Conservation (phyloP, 2,113 vertebrate species). For the Onychorhynchus coronatus region DNA sequence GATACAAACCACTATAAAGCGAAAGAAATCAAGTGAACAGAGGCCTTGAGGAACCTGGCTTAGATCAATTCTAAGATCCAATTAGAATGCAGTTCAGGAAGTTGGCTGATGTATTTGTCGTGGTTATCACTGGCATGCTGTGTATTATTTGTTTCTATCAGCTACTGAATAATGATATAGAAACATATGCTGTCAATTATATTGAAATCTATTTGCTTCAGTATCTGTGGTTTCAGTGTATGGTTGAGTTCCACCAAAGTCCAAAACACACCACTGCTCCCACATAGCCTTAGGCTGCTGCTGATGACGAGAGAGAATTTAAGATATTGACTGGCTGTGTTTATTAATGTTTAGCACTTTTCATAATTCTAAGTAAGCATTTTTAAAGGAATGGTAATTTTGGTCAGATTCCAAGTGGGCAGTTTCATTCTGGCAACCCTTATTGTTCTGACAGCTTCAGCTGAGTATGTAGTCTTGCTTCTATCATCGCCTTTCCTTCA, state of each 20-base stretch:
- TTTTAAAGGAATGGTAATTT: slow-evolving; percentile 28
- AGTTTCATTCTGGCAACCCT: slow-evolving; percentile 41
- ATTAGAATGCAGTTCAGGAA: slow-evolving; percentile 56
- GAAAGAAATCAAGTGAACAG: neutral
- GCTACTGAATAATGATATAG: slow-evolving; percentile 44
- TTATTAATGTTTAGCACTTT: slow-evolving; percentile 40
- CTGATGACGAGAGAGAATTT: neutral
- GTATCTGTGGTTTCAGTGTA: neutral
- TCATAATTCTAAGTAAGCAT: slow-evolving; percentile 16
- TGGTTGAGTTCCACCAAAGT: neutral
- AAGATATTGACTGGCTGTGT: neutral
- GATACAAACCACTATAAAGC: neutral
- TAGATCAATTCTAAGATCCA: neutral
- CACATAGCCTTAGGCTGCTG: neutral
- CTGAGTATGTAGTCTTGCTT: slow-evolving; percentile 25
- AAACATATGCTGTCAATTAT: slow-evolving; percentile 56
- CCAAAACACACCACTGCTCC: neutral
- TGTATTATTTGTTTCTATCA: slow-evolving; percentile 57
- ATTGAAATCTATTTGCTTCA: slow-evolving; percentile 32
- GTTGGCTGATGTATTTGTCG: slow-evolving; percentile 18
- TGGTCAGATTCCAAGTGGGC: slow-evolving; percentile 29
- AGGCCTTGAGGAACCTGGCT: neutral
- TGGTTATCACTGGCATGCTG: slow-evolving; percentile 34
- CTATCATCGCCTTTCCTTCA: slow-evolving; percentile 16
- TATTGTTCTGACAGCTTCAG: slow-evolving; percentile 47